These are phyloP conservation scores for Arnoldichthys spilopterus DNA, from an alignment of 2,797 vertebrate genomes.

Conservation along the genomic window DNA sequence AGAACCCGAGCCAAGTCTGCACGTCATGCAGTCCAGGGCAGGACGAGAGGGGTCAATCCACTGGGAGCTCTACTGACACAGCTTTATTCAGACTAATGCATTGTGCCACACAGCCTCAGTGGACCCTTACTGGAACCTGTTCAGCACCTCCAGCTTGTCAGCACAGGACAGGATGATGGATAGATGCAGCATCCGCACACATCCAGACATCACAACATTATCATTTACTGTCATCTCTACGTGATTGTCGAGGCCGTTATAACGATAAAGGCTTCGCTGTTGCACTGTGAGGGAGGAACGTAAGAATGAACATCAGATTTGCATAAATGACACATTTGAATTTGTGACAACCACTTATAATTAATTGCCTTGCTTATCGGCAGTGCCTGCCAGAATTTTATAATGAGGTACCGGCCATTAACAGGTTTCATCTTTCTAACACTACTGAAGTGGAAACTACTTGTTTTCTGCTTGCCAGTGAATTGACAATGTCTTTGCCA, in stretches of 20 bases:
- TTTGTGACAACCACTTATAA: slow-evolving; percentile 20
- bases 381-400: slow-evolving; percentile 14
- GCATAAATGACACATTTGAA: slow-evolving; percentile 26
- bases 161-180: slow-evolving; percentile 18
- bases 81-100: slow-evolving; percentile 51
- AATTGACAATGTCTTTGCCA: slow-evolving; percentile 23
- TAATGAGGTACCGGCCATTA: slow-evolving; percentile 29
- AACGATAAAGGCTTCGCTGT: neutral
- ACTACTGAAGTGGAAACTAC: slow-evolving; percentile 6
- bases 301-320: neutral
- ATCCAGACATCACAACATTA: neutral
- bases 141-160: slow-evolving; percentile 29
- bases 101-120: slow-evolving; percentile 19
- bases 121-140: slow-evolving; percentile 22
- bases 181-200: neutral
- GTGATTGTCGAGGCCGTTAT: neutral
- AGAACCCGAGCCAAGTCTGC: slow-evolving; percentile 21
- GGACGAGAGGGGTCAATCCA: slow-evolving; percentile 29
- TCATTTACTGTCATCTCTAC: neutral
- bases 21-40: slow-evolving; percentile 44
- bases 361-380: slow-evolving; percentile 30
- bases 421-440: neutral
- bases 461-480: slow-evolving; percentile 16
- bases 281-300: neutral
- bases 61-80: slow-evolving; percentile 41